Base-by-base conservation (phyloP, 2,113 vertebrate genomes). In the Caracal caracal region DNA sequence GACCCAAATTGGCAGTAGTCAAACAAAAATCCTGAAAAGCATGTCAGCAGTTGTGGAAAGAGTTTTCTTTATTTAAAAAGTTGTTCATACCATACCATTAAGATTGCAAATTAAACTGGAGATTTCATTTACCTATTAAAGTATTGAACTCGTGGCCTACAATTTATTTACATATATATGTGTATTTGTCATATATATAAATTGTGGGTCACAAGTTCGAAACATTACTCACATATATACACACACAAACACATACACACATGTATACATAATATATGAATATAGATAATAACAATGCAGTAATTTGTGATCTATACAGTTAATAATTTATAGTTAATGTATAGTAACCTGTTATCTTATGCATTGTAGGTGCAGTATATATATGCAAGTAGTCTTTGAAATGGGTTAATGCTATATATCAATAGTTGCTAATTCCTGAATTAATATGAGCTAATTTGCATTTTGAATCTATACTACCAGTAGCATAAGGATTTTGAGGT, bases 1-100 rank as follows among this genome's bases (percentile, higher is more conserved):
- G 97, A 97, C 63, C 96, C 81, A 19, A 75, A 87, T n/a, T 95
- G 96, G 97, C 96, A 97, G 88, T 24, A 82, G 92, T 93, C 96
- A 97, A 93, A 95, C 95, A 96, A 35, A 94, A 97, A 93, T 95
- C 90, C 94, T 95, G 92, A 97, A 97, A 97, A 97, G 96, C 94
- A 56, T 94, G 88, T 97, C 92, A 94, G 97, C 98, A 93, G 61
- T 95, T 88, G 96, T 97, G 59, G 80, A 88, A 87, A 94, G 84
- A 95, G 53, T 87, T 91, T 95, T 92, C 59, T 90, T 89, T 83
- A 53, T 75, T 73, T 95, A 76, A 89, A 94, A 91, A 93, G 61
- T 68, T 88, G 86, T 86, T 97, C 47, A 83, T 35, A 40, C n/a
- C 20, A 43, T 82, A 85, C 93, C 53, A 33, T 5, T 59, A 84